Percentiles rank a stretch among this genome's conserved stretches.
phyloP scores from a whole-genome alignment of 2,888 invertebrate genomes.

The Megastigmus dorsalis region DNA sequence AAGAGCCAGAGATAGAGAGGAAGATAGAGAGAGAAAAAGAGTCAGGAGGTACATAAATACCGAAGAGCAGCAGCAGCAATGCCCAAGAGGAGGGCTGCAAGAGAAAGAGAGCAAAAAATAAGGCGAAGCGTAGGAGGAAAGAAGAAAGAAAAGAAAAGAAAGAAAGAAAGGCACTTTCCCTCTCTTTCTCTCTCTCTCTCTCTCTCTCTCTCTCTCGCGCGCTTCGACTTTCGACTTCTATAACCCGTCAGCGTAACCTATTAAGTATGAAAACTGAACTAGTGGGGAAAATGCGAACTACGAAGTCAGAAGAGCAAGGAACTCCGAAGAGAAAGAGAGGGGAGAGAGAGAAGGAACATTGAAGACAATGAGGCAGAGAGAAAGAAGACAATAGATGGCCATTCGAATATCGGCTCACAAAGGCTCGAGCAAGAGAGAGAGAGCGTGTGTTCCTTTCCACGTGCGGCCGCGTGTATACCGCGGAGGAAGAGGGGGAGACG shows the following conservation, averaged over 20 bases:
- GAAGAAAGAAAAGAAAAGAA: not conserved
- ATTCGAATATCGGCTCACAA: too few relatives aligned
- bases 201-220: too few relatives aligned
- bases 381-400: too few relatives aligned
- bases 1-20: not conserved
- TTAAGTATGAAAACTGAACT: too few relatives aligned
- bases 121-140: not conserved
- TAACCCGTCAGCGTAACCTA: too few relatives aligned
- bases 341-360: constrained; percentile 5
- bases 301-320: constrained; percentile 2
- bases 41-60: constrained; percentile 14
- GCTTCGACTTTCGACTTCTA: not conserved
- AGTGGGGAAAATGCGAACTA: not conserved
- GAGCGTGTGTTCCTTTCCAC: too few relatives aligned
- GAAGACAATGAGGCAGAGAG: not conserved
- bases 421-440: too few relatives aligned
- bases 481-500: constrained; percentile 2
- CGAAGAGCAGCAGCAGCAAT: not conserved
- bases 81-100: not conserved
- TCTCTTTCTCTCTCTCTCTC: too few relatives aligned
- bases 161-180: not conserved
- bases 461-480: not conserved
- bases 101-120: constrained; percentile 1
- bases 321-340: constrained; percentile 1
- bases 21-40: not conserved